Percentiles rank a stretch among this genome's conserved stretches.
These are phyloP conservation scores for Zapus hudsonius DNA, from an alignment of 2,113 vertebrate genomes.

Conservation along the genomic window DNA sequence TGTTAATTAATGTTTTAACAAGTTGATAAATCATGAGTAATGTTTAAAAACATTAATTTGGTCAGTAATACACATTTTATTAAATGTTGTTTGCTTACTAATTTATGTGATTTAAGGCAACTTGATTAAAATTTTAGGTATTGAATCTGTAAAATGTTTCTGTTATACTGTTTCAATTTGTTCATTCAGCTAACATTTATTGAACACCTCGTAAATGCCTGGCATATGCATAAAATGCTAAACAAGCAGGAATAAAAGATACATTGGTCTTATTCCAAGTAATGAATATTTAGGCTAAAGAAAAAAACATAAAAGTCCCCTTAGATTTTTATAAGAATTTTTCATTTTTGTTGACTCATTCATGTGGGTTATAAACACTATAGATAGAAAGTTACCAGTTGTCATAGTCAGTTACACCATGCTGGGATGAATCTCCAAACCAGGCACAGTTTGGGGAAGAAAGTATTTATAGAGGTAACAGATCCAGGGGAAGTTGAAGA, in stretches of 20 bases:
- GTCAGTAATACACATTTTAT: not conserved
- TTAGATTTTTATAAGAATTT: constrained; percentile 22
- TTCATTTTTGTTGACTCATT: not conserved
- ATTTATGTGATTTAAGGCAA: not conserved
- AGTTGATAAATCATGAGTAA: not conserved
- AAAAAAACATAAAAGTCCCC: not conserved
- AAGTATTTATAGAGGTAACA: too few species aligned
- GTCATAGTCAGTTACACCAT: too few species aligned
- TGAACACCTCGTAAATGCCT: not conserved
- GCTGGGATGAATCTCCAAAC: too few species aligned
- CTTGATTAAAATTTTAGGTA: constrained; percentile 23
- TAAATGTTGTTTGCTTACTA: constrained; percentile 16
- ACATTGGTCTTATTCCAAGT: not conserved
- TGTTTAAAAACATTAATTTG: constrained; percentile 26
- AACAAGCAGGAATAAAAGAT: constrained; percentile 5
- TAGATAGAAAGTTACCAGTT: not conserved
- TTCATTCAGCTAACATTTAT: constrained; percentile 10
- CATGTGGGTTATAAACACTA: not conserved
- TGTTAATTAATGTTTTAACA: constrained; percentile 33
- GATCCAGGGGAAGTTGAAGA: too few species aligned
- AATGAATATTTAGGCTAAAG: not conserved
- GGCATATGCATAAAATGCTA: not conserved
- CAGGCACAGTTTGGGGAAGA: too few species aligned
- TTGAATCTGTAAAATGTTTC: constrained; percentile 10
- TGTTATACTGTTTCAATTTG: constrained; percentile 29